Evolutionary conservation across 2,888 invertebrate species (phyloP).

Genomic region (Dasypogon diadema): DNA sequence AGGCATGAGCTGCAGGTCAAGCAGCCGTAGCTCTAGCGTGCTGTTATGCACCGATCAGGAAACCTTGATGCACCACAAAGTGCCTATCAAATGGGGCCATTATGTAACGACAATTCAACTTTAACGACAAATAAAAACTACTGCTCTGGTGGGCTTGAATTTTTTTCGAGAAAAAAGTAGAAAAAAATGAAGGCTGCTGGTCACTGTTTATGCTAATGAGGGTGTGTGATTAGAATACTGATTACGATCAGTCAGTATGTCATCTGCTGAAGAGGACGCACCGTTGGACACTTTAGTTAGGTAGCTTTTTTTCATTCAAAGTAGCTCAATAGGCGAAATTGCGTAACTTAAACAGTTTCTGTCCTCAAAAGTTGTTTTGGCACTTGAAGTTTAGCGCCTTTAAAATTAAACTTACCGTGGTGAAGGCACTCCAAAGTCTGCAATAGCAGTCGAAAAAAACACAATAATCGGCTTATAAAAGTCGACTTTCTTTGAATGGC

Average conservation of each 20-base stretch:
- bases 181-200: constrained; percentile 22
- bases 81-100: constrained; percentile 27
- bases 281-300: too few relatives aligned
- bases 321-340: background rate
- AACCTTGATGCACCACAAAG: constrained; percentile 32
- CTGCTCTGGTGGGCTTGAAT: background rate
- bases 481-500: too few relatives aligned
- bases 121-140: constrained; percentile 1
- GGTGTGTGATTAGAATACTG: constrained; percentile 25
- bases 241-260: background rate
- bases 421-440: background rate
- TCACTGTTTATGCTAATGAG: constrained; percentile 11
- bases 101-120: constrained; percentile 22
- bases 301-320: too few relatives aligned
- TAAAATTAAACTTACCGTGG: background rate
- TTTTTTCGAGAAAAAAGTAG: too few relatives aligned
- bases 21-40: background rate
- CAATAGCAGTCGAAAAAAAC: background rate
- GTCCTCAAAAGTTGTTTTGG: constrained; percentile 14
- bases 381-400: background rate
- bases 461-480: too few relatives aligned
- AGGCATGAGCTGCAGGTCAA: constrained; percentile 6
- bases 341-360: background rate
- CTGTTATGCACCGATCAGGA: constrained; percentile 6
- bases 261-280: background rate